Evolutionary conservation across 2,113 vertebrate genomes (phyloP), one percentile per base, ranked within the genome.

Genomic region (Heliornis fulica): DNA sequence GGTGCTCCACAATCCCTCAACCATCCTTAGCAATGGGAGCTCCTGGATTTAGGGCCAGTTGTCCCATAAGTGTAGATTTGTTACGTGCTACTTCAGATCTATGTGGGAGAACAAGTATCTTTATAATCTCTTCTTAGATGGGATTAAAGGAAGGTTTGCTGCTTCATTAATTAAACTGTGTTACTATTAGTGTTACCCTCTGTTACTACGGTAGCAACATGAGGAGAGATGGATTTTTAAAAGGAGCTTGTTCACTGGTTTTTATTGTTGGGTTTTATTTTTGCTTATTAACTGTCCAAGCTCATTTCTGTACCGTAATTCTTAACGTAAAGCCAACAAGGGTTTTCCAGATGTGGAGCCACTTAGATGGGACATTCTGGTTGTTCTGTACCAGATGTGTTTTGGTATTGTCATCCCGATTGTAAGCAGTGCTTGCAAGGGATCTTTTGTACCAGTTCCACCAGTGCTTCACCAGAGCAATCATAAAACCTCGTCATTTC

Each of bases 81-180:
- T 89, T 66, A 10, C 11, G 7, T 11, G 25, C 43, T 66, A 4
- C 43, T 78, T 46, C 48, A 45, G 11, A 41, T 41, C 26, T 59
- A 5, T 2, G 0, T 64, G 51, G 89, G 34, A 88, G 69, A 87
- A 56, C n/a, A 78, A 59, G 40, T 48, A 12, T 45, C 68, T 90
- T 72, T 84, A 57, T 91, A 87, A 95, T 95, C 95, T 91, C 28
- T 45, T 90, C 32, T 92, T 69, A 92, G 77, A 26, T 65, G 61
- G 83, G 94, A 96, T 96, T 94, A 96, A 85, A 90, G 68, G 75
- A 61, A 57, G 74, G 70, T 63, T 77, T 91, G 65, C 69, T 65
- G 57, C 76, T 82, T 92, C 57, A 7, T 91, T 96, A 91, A 95
- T 84, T 89, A 88, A 76, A 29, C 63, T 50, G 36, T 86, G 40